Conservation (phyloP, 2,113 vertebrate species). For the Ictalurus punctatus region DNA sequence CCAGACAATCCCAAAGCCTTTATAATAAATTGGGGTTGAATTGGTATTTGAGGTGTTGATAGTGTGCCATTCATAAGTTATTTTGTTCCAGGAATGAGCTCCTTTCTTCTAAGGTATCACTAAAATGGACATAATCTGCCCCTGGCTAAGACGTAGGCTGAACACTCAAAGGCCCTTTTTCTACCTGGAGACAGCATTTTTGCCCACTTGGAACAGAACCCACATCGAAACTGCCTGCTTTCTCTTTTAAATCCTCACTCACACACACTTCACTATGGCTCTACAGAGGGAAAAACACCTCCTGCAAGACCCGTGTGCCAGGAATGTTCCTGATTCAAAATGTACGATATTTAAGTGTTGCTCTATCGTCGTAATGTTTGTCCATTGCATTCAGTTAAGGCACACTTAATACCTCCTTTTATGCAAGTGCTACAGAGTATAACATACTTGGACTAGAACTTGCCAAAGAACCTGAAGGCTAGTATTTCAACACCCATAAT, state of each 20-base stretch:
- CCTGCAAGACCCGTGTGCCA: not conserved
- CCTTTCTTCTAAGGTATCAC: conserved; percentile 37
- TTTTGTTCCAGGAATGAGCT: conserved; percentile 15
- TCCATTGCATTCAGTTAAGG: not conserved
- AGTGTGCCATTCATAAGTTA: conserved; percentile 29
- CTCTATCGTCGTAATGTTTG: not conserved
- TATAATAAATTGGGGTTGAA: not conserved
- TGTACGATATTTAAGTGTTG: not conserved
- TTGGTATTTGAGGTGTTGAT: conserved; percentile 32
- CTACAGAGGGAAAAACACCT: not conserved
- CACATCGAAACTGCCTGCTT: not conserved
- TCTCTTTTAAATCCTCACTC: not conserved
- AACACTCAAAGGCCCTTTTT: conserved; percentile 32
- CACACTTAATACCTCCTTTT: conserved; percentile 5
- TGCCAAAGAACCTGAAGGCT: not conserved
- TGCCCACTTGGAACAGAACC: conserved; percentile 33
- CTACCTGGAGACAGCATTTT: conserved; percentile 25
- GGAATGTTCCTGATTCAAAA: not conserved
- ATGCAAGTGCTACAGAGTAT: not conserved
- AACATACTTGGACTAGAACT: not conserved
- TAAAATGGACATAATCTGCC: conserved; percentile 43
- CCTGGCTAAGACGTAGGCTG: conserved; percentile 24
- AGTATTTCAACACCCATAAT: not conserved
- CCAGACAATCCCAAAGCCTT: conserved; percentile 26
- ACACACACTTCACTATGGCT: not conserved